Percentiles rank a stretch among this genome's conserved stretches.
Conservation (phyloP, 2,888 invertebrate species). For the Oxycera nigricornis region DNA sequence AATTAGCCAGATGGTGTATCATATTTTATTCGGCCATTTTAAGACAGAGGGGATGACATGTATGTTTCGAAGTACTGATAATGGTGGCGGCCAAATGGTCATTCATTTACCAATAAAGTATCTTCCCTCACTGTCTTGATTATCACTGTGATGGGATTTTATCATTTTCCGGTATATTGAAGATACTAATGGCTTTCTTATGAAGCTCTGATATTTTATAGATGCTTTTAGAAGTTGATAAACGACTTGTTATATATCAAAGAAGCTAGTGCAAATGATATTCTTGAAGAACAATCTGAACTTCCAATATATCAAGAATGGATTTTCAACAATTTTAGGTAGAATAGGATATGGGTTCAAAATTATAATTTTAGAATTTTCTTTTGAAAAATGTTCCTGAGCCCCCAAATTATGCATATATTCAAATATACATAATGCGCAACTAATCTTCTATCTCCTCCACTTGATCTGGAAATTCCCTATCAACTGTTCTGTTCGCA, state of each 20-base stretch:
- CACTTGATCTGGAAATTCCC: not conserved
- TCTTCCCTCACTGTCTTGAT: not conserved
- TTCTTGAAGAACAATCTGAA: too few relatives aligned
- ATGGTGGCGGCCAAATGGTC: not conserved
- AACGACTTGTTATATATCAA: too few relatives aligned
- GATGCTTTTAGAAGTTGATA: not conserved
- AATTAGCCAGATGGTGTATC: conserved; percentile 42
- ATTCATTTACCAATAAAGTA: not conserved
- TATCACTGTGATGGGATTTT: conserved; percentile 30
- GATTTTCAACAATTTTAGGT: too few relatives aligned
- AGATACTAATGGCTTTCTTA: conserved; percentile 16
- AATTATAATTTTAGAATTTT: too few relatives aligned
- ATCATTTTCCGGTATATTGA: conserved; percentile 20
- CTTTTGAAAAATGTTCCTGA: too few relatives aligned
- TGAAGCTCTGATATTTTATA: not conserved
- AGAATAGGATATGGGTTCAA: too few relatives aligned
- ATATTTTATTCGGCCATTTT: conserved; percentile 8
- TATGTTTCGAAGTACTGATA: conserved; percentile 15
- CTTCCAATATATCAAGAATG: too few relatives aligned
- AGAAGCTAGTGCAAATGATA: too few relatives aligned
- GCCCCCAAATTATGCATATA: too few relatives aligned
- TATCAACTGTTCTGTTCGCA: not conserved
- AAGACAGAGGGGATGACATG: not conserved
- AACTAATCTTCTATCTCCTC: conserved; percentile 1
- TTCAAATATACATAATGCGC: conserved; percentile 16